A percentile compares a stretch with the other conserved stretches of the same genome.
phyloP scores from a whole-genome alignment of 1,140 invertebrate genomes.

The Drosophila dunni region DNA sequence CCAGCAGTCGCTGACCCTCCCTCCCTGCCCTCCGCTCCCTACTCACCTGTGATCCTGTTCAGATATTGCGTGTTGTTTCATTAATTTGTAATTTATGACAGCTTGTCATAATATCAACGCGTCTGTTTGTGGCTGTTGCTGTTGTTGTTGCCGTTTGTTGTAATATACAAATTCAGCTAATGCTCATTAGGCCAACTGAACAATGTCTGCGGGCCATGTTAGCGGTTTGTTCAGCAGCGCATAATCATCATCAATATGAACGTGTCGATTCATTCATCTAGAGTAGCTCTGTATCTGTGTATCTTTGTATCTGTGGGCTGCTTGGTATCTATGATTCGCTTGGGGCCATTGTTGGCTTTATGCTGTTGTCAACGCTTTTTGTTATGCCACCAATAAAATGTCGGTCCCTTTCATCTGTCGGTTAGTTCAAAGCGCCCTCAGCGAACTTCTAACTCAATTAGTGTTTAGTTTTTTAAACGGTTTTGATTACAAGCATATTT shows the following conservation, averaged over 20 bases:
- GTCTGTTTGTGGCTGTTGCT: constrained; percentile 32
- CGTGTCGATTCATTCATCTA: constrained; percentile 22
- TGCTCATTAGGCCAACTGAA: constrained; percentile 68
- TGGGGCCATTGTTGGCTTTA: constrained; percentile 74
- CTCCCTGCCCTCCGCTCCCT: neutral
- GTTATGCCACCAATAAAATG: constrained; percentile 76
- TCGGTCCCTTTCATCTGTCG: constrained; percentile 68
- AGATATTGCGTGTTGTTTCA: constrained; percentile 49
- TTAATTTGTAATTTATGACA: constrained; percentile 84
- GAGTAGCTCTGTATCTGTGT: neutral
- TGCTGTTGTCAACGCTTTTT: constrained; percentile 81
- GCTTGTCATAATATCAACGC: constrained; percentile 79
- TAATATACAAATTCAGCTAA: constrained; percentile 49
- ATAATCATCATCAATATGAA: constrained; percentile 51
- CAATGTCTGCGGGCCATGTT: constrained; percentile 75
- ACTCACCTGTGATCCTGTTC: constrained; percentile 5
- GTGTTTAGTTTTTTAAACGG: constrained; percentile 79
- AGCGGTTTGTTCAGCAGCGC: constrained; percentile 61
- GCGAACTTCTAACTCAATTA: constrained; percentile 81
- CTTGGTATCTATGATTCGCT: constrained; percentile 46
- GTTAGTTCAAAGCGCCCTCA: constrained; percentile 67
- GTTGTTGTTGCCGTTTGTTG: constrained; percentile 44
- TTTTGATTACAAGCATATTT: constrained; percentile 81
- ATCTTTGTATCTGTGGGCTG: neutral
- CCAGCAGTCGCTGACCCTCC: constrained; percentile 23